A percentile compares a stretch with the other conserved stretches of the same genome.
Conservation (phyloP, 2,113 vertebrate genomes). For the Sphaerodactylus townsendi region DNA sequence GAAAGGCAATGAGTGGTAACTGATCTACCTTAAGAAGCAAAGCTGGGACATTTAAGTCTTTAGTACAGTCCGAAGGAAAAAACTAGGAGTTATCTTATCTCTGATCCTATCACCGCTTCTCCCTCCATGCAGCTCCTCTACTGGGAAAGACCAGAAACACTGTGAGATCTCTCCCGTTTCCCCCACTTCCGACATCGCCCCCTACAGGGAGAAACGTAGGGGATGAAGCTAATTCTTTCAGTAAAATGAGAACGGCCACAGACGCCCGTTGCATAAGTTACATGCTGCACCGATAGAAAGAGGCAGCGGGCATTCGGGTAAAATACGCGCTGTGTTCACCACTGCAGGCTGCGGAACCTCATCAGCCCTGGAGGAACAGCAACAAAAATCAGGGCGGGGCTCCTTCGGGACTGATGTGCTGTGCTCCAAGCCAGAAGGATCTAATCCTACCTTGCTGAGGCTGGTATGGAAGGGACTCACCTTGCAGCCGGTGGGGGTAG, state of each 20-base stretch:
- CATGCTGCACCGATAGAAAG: background rate
- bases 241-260: background rate
- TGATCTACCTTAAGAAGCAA: background rate
- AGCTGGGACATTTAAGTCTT: background rate
- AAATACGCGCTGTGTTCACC: background rate
- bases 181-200: background rate
- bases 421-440: background rate
- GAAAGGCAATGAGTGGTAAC: too few relatives aligned
- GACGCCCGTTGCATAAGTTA: background rate
- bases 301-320: background rate
- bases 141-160: background rate
- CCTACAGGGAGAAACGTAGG: background rate
- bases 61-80: background rate
- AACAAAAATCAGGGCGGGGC: too few relatives aligned
- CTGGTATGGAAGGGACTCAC: conserved; percentile 39
- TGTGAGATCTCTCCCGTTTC: too few relatives aligned
- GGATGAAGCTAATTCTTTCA: too few relatives aligned
- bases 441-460: conserved; percentile 5
- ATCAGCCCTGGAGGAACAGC: background rate
- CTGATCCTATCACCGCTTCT: background rate
- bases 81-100: too few relatives aligned
- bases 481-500: conserved; percentile 57
- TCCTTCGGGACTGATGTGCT: background rate
- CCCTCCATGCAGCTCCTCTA: background rate
- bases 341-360: too few relatives aligned